Evolutionary conservation across 2,113 vertebrate genomes (phyloP), one percentile per base, ranked within the genome.

Genomic region (Alouatta palliata): DNA sequence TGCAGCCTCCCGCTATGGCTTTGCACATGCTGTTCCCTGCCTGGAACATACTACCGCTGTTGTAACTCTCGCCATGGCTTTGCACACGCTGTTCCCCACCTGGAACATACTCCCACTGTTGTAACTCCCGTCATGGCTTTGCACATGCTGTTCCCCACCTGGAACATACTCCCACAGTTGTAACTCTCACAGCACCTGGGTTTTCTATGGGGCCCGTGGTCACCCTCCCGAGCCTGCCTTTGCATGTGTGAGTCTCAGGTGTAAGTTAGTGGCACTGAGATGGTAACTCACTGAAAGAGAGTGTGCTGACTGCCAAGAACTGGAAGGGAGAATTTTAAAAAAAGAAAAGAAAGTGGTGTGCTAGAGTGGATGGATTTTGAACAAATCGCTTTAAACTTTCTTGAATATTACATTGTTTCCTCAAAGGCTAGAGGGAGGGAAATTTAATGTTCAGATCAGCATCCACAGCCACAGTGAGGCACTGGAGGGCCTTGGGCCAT

Each of bases 211-310:
- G 21, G 32, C 40, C n/a, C 20, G 27, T 14, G 0, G 66, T 7
- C 37, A 13, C 83, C 6, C 0, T 27, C 21, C 9, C 0, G 0
- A 8, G 11, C 23, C n/a, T 54, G 30, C 45, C 27, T 30, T 2
- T 52, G 30, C 5, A 43, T 13, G 1, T 35, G 27, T 10, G 76
- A 21, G 1, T 40, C 71, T 40, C 7, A 2, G 45, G 8, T 21
- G 3, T 19, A 37, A 25, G 64, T 43, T 6, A 40, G 9, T 21
- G 2, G 13, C 11, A 21, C 25, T 0, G 9, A 79, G 64, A 23
- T 40, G 20, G 49, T 21, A 14, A 35, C 52, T 71, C 3, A 1
- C 37, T 13, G 47, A 49, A 30, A 71, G 23, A 37, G 81, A 43
- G 21, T 27, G 40, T 40, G 35, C n/a, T 32, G 73, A 8, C 35